Evolutionary conservation across 1,140 invertebrate species (phyloP), one percentile per base, ranked within the genome.

Genomic region (Archivesica marissinica): DNA sequence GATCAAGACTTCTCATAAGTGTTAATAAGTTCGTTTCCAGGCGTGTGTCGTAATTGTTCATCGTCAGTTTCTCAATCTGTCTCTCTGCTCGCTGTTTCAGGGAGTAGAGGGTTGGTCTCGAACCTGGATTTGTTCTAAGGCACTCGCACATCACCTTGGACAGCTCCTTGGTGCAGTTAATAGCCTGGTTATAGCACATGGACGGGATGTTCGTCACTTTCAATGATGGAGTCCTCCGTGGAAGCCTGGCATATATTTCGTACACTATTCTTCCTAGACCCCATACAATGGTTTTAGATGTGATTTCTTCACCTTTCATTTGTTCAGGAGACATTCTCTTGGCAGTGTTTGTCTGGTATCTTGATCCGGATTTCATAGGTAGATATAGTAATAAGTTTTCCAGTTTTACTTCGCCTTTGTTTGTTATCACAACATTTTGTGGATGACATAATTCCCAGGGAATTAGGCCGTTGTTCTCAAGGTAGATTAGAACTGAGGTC

Each of bases 361-460:
- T 66, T 28, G 81, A 66, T 30, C 87, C 88, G 44, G 61, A 77
- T 70, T 88, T 80, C 30, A 81, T 74, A 30, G 89, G 89, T 30
- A 88, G 85, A 82, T 90, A 90, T 2, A 90, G 85, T 59, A 90
- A 56, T 86, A 90, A 68, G 84, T 90, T 89, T 56, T 90, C 89
- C 25, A 90, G 50, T 56, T 89, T 89, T n/a, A 90, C 74, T 25
- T 86, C 77, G 20, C 89, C 89, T 54, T 83, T 52, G 47, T 83
- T 59, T 28, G 82, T 85, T 70, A 90, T 86, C 59, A 89, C 86
- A 39, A 89, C 81, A 78, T 89, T 87, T 38, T 89, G 86, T 13
- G 89, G 89, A 59, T 89, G 85, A 86, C 88, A 89, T 33, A 90
- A 82, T 81, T 89, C 88, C 86, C 86, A 89, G 23, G 89, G 85